Conservation (phyloP, 2,888 invertebrate genomes). For the Julus scanicus region DNA sequence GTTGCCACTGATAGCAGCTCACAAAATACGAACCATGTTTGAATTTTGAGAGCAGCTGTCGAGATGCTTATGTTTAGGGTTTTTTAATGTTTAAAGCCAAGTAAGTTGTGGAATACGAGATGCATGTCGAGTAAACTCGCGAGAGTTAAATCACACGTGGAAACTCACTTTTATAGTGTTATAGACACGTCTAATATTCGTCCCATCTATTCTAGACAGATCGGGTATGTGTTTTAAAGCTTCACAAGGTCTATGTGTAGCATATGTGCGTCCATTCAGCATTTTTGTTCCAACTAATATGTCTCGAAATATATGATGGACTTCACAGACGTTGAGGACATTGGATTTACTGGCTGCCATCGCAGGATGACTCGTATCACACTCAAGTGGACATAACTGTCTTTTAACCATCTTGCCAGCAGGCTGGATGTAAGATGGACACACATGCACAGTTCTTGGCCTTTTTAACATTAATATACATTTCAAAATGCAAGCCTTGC, state of each 20-base stretch:
- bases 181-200: no score
- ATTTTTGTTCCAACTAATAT: no score
- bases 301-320: background rate
- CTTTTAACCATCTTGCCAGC: background rate
- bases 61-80: no score
- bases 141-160: no score
- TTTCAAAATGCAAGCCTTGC: background rate
- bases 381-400: background rate
- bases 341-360: constrained; percentile 6
- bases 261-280: background rate
- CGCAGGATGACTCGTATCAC: background rate
- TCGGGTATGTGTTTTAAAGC: background rate
- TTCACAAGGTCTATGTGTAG: background rate
- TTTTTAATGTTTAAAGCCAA: no score
- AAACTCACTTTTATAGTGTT: no score
- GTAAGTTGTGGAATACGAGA: no score
- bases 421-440: background rate
- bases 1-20: no score
- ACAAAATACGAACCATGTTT: no score
- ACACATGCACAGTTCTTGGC: background rate
- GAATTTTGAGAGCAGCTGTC: no score
- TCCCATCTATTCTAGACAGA: background rate
- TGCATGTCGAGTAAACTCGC: no score
- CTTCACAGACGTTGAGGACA: background rate
- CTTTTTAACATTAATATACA: background rate